phyloP scores from a whole-genome alignment of 2,888 invertebrate genomes.

The Nasonia oneida region DNA sequence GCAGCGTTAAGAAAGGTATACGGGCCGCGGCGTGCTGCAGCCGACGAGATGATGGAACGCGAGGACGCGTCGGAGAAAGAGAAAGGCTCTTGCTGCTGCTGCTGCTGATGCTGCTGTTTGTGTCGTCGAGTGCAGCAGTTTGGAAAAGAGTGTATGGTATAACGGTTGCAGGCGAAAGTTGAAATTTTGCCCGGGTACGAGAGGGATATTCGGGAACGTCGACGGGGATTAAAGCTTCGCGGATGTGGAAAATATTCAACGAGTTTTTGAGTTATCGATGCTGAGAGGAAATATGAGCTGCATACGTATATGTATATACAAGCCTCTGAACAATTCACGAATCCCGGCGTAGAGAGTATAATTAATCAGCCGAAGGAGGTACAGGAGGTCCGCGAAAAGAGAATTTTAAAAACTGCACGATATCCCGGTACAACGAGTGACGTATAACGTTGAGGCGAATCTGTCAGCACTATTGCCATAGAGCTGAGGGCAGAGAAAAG shows the following conservation, averaged over 20 bases:
- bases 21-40: background rate
- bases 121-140: background rate
- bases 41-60: slow-evolving; percentile 45
- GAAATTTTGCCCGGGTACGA: background rate
- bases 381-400: too few species aligned
- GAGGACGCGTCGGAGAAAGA: slow-evolving; percentile 24
- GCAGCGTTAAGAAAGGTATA: slow-evolving; percentile 36
- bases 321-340: too few species aligned
- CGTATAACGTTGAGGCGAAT: too few species aligned
- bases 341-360: too few species aligned
- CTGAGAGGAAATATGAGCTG: too few species aligned
- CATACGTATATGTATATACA: too few species aligned
- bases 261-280: background rate
- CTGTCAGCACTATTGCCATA: background rate
- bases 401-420: background rate
- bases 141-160: too few species aligned
- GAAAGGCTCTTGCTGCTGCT: background rate
- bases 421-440: too few species aligned
- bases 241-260: background rate
- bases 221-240: background rate
- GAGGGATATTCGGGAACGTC: background rate
- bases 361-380: too few species aligned
- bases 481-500: background rate
- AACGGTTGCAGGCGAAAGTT: background rate
- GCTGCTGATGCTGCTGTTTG: background rate